Evolutionary conservation across 2,888 invertebrate genomes (phyloP), one percentile per base, ranked within the genome.

Genomic region (Cataglyphis rosenhaueri): DNA sequence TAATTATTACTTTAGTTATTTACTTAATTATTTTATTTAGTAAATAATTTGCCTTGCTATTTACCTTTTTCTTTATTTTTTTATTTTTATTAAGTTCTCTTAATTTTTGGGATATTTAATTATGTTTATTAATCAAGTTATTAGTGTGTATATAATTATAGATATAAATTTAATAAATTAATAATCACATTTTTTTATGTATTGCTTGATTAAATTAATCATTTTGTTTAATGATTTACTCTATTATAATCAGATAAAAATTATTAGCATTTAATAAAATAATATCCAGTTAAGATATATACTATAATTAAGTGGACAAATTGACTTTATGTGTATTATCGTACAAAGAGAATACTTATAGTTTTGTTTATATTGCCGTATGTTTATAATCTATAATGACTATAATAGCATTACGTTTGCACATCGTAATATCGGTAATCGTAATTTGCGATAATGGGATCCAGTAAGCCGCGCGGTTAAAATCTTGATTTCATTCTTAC

Each of bases 401-500:
- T 29, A 29, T 29, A 29, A 29, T 29, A 21, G 32, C 35, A 44
- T 12, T 12, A 48, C 38, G 15, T 73, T 73, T 18, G 65, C n/a
- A 32, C 35, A 38, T 44, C 44, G 29, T 38, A 5, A 10, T 52
- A 74, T 38, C 35, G 48, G 25, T 62, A 81, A 73, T 73, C 61
- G n/a, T 41, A 61, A 59, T 52, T 68, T 15, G 29, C 68, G 66
- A 78, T 78, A 78, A 78, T 32, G 57, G n/a, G 57, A 4, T 10
- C 29, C 21, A 70, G 44, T 59, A 12, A 70, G 15, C 61, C 32
- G 44, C 25, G 21, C 21, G 55, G 41, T 32, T 52, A 8, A 52
- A 55, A 70, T 59, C 44, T 52, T 12, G 73, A 73, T 73, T 35
- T 81, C 32, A 35, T 81, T 95, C 97, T 97, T 95, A 98, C 98